A percentile compares a stretch with the other conserved stretches of the same genome.
These are phyloP conservation scores for Hystrix brachyura DNA, from an alignment of 2,113 vertebrate species.

Conservation along the genomic window DNA sequence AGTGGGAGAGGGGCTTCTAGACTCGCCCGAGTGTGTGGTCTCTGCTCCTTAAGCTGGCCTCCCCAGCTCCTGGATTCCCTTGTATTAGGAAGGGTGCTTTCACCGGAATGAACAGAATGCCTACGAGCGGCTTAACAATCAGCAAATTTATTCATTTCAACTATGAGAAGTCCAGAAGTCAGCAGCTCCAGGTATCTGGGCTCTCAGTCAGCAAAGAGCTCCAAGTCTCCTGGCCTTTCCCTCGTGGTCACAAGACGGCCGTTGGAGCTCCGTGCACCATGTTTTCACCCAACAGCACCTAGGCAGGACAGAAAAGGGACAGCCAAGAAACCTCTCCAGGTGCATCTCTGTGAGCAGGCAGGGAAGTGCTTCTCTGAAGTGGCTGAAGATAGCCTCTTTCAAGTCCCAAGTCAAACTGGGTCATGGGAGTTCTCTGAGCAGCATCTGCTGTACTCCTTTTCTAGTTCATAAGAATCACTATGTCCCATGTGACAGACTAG, in stretches of 20 bases:
- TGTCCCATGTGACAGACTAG: background rate
- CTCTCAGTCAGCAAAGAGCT: background rate
- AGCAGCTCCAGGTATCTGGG: background rate
- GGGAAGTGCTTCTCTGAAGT: background rate
- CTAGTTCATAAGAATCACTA: background rate
- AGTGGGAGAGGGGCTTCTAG: background rate
- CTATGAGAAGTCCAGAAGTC: background rate
- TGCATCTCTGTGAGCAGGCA: background rate
- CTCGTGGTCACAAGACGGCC: background rate
- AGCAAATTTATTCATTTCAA: constrained; percentile 54
- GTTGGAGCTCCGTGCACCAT: background rate
- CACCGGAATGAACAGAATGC: background rate
- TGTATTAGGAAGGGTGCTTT: constrained; percentile 10
- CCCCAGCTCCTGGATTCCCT: background rate
- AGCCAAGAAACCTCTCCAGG: background rate
- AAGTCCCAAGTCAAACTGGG: background rate
- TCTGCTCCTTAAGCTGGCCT: background rate
- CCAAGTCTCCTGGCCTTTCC: background rate
- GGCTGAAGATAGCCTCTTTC: background rate
- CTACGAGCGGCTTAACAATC: background rate
- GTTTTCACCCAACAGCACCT: background rate
- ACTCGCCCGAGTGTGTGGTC: background rate
- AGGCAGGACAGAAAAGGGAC: constrained; percentile 1
- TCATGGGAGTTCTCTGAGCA: background rate
- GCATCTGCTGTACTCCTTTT: background rate